These are phyloP conservation scores for Epinotia brunnichana DNA, from an alignment of 2,888 invertebrate genomes.

Conservation along the genomic window DNA sequence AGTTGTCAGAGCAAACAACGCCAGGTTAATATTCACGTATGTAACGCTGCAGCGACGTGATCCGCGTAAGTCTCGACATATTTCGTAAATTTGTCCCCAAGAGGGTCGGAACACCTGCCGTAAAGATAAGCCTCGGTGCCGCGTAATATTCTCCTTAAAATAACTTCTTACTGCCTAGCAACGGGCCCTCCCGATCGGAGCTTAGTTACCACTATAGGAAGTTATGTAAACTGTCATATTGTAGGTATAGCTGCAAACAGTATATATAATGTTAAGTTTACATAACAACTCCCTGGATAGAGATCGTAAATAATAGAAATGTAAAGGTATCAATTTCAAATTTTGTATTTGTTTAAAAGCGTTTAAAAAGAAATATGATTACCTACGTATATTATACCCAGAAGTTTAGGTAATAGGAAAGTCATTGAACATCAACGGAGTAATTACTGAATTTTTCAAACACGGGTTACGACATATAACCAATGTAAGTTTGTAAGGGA, in stretches of 20 bases:
- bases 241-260: neutral
- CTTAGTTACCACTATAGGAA: slow-evolving; percentile 55
- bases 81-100: slow-evolving; percentile 78
- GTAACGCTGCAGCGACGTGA: slow-evolving; percentile 59
- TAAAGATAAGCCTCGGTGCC: slow-evolving; percentile 82
- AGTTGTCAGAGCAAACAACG: slow-evolving; percentile 18
- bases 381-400: too few species aligned
- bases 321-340: too few species aligned
- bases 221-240: slow-evolving; percentile 37
- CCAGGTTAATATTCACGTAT: slow-evolving; percentile 20
- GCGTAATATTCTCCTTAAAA: slow-evolving; percentile 81
- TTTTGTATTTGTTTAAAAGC: too few species aligned
- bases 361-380: too few species aligned
- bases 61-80: slow-evolving; percentile 80
- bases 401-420: too few species aligned
- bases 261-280: slow-evolving; percentile 8
- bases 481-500: too few species aligned
- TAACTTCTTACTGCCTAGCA: slow-evolving; percentile 82
- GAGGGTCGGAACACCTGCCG: slow-evolving; percentile 80
- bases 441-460: too few species aligned
- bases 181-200: slow-evolving; percentile 60
- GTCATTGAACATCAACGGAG: too few species aligned
- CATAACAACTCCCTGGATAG: neutral
- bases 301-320: neutral
- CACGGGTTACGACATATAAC: too few species aligned